Conservation (phyloP, 1,140 invertebrate species). For the Periplaneta americana region DNA sequence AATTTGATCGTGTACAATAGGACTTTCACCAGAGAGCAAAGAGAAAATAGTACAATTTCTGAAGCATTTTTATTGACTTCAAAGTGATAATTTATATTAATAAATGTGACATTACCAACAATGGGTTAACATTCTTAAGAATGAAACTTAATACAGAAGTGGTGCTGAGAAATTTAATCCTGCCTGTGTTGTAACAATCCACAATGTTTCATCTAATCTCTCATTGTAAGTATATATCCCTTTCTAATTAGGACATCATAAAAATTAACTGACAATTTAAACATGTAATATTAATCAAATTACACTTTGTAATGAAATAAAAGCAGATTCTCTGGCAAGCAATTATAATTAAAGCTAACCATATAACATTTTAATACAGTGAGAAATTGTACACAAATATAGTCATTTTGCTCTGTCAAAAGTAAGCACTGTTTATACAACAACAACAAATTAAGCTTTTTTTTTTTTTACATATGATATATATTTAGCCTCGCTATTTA, state of each 20-base stretch:
- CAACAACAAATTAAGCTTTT: background rate
- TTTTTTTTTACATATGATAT: background rate
- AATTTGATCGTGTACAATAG: no score
- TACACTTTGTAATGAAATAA: background rate
- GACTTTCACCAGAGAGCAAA: no score
- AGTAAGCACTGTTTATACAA: background rate
- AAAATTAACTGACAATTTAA: background rate
- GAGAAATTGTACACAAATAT: background rate
- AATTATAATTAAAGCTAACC: no score
- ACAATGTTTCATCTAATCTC: background rate
- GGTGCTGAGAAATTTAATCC: background rate
- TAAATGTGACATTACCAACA: background rate
- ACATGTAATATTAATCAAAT: background rate
- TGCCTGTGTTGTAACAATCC: background rate
- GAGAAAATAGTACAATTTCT: no score
- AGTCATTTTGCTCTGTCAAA: background rate
- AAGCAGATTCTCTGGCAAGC: background rate
- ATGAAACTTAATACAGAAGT: background rate
- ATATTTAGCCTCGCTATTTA: background rate
- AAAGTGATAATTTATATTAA: background rate
- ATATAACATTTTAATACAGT: background rate
- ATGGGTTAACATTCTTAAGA: background rate
- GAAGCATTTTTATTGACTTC: background rate
- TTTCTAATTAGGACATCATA: background rate
- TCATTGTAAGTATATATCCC: background rate